A percentile compares a stretch with the other conserved stretches of the same genome.
phyloP scores from a whole-genome alignment of 2,888 invertebrate genomes.

The Drosophila niveifrons region DNA sequence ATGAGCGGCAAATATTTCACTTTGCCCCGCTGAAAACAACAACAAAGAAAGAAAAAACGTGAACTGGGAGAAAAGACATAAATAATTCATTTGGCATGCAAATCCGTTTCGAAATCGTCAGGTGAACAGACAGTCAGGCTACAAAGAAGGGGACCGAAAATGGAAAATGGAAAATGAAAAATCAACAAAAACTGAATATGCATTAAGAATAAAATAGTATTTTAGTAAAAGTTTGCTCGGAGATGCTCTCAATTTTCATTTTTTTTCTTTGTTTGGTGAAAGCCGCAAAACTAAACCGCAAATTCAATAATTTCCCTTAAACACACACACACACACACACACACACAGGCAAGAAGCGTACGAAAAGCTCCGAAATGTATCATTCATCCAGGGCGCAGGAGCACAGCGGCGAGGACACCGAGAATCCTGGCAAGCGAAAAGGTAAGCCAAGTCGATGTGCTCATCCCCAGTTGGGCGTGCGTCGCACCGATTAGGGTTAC shows the following conservation, averaged over 20 bases:
- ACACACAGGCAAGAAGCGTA: slow-evolving; percentile 82
- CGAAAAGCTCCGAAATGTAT: slow-evolving; percentile 84
- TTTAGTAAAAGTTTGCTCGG: slow-evolving; percentile 44
- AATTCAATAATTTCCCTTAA: slow-evolving; percentile 58
- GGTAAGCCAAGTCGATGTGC: slow-evolving; percentile 76
- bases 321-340: slow-evolving; percentile 34
- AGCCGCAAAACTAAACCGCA: slow-evolving; percentile 45
- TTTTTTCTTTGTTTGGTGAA: slow-evolving; percentile 6
- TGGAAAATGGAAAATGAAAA: slow-evolving; percentile 56
- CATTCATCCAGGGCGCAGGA: slow-evolving; percentile 83
- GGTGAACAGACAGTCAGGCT: slow-evolving; percentile 40
- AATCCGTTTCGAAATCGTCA: slow-evolving; percentile 79
- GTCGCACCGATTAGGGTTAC: slow-evolving; percentile 76
- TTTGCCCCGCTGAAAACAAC: slow-evolving; percentile 50
- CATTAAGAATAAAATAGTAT: slow-evolving; percentile 47
- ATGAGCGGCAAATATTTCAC: slow-evolving; percentile 74
- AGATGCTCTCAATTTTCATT: slow-evolving; percentile 25
- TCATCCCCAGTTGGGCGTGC: slow-evolving; percentile 48
- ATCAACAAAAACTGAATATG: slow-evolving; percentile 73
- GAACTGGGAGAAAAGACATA: slow-evolving; percentile 61
- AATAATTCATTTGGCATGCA: slow-evolving; percentile 82
- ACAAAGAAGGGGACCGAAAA: slow-evolving; percentile 7
- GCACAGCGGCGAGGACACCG: slow-evolving; percentile 84
- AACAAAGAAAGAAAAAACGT: slow-evolving; percentile 34
- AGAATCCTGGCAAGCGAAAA: slow-evolving; percentile 86